Evolutionary conservation across 1,140 invertebrate genomes (phyloP).

Genomic region (Dendrolimus kikuchii): DNA sequence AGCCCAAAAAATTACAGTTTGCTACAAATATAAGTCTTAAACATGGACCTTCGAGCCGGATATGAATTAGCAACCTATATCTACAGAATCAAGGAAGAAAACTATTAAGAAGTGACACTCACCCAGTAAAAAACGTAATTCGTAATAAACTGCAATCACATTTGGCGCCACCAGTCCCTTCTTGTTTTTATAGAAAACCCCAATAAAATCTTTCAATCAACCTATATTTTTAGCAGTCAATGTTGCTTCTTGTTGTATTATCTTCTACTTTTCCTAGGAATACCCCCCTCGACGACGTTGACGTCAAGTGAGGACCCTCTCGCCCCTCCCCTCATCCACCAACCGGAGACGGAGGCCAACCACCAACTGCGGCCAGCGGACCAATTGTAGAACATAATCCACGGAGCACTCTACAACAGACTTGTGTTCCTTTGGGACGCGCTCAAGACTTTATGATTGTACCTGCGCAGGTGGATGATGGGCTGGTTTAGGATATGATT

Average conservation of each 20-base stretch:
- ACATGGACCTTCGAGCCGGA: too few relatives aligned
- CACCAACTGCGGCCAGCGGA: conserved; percentile 38
- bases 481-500: conserved; percentile 6
- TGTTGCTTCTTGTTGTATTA: conserved; percentile 4
- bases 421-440: conserved; percentile 35
- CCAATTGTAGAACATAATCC: conserved; percentile 52
- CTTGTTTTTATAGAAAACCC: too few relatives aligned
- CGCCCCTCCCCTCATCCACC: conserved; percentile 44
- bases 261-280: conserved; percentile 23
- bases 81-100: too few relatives aligned
- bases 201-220: too few relatives aligned
- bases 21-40: too few relatives aligned
- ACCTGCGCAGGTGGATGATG: conserved; percentile 15
- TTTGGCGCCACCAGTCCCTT: too few relatives aligned
- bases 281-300: conserved; percentile 48
- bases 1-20: too few relatives aligned
- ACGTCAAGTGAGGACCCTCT: conserved; percentile 54
- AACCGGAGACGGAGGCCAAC: conserved; percentile 35
- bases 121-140: too few relatives aligned
- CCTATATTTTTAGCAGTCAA: too few relatives aligned
- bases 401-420: conserved; percentile 27
- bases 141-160: too few relatives aligned
- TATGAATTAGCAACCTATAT: too few relatives aligned
- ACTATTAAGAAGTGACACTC: too few relatives aligned
- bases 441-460: conserved; percentile 37